Conservation (phyloP, 1,140 invertebrate genomes). For the Maconellicoccus hirsutus region DNA sequence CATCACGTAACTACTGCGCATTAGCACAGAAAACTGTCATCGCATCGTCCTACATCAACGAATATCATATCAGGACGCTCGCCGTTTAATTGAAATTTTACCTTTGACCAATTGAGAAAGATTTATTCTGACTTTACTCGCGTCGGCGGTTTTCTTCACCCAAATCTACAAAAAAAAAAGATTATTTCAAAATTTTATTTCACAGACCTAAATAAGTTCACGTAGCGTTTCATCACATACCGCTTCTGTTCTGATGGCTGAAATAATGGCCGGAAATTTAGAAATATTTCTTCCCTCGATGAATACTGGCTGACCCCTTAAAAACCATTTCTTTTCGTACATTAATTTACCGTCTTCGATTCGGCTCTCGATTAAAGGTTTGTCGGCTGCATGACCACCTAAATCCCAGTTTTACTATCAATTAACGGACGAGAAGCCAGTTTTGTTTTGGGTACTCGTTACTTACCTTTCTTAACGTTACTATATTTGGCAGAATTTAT, state of each 20-base stretch:
- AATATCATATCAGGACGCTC: conserved; percentile 41
- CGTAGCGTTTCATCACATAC: conserved; percentile 53
- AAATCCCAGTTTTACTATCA: too few relatives aligned
- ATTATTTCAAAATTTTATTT: conserved; percentile 5
- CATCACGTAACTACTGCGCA: too few relatives aligned
- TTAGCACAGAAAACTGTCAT: too few relatives aligned
- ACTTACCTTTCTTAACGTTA: not conserved
- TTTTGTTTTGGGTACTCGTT: too few relatives aligned
- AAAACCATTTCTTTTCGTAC: conserved; percentile 90
- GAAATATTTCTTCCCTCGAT: conserved; percentile 75
- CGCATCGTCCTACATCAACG: too few relatives aligned
- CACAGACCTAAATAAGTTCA: too few relatives aligned
- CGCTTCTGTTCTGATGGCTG: conserved; percentile 75
- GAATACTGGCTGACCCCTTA: conserved; percentile 81
- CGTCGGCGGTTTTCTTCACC: conserved; percentile 74
- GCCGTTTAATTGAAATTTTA: conserved; percentile 73
- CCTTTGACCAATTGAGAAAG: conserved; percentile 71
- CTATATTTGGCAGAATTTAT: not conserved
- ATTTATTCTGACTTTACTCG: conserved; percentile 69
- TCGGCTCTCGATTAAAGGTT: not conserved
- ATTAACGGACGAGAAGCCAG: too few relatives aligned
- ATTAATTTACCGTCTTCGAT: conserved; percentile 70
- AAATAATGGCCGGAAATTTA: conserved; percentile 74
- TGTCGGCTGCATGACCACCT: not conserved
- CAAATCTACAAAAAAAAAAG: conserved; percentile 57